These are phyloP conservation scores for Halcyon senegalensis DNA, from an alignment of 2,113 vertebrate species.

Conservation along the genomic window DNA sequence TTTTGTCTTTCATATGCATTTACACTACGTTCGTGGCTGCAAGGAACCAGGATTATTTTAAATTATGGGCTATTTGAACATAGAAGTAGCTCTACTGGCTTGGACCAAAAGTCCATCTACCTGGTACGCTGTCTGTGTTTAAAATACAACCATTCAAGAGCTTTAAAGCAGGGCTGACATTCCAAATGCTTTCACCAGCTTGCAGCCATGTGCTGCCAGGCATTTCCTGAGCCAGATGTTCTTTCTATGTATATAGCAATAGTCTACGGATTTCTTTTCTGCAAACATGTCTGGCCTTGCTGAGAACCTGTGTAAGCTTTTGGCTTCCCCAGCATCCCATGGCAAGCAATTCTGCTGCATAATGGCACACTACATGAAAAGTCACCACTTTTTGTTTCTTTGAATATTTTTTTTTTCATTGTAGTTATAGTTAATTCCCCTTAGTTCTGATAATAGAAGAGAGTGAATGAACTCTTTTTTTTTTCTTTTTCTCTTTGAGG, in stretches of 20 bases:
- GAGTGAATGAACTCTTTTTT: background rate
- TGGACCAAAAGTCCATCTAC: background rate
- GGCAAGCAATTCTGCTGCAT: fast-evolving
- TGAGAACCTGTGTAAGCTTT: background rate
- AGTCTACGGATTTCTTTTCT: background rate
- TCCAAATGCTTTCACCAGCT: background rate
- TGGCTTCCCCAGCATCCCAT: background rate
- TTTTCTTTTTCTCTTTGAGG: background rate
- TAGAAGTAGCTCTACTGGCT: background rate
- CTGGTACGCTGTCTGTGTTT: background rate
- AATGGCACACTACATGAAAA: background rate
- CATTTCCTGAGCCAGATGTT: background rate
- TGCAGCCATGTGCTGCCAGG: background rate
- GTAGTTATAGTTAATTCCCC: background rate
- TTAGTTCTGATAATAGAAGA: background rate
- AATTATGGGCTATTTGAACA: background rate
- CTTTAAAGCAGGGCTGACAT: background rate
- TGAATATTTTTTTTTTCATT: background rate
- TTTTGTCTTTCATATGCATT: background rate
- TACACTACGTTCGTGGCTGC: background rate
- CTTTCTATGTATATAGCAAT: background rate
- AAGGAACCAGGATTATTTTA: background rate
- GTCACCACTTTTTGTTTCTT: background rate
- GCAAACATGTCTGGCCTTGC: fast-evolving
- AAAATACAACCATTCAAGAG: background rate